These are phyloP conservation scores for Synanthedon myopaeformis DNA, from an alignment of 2,888 invertebrate species.

Conservation along the genomic window DNA sequence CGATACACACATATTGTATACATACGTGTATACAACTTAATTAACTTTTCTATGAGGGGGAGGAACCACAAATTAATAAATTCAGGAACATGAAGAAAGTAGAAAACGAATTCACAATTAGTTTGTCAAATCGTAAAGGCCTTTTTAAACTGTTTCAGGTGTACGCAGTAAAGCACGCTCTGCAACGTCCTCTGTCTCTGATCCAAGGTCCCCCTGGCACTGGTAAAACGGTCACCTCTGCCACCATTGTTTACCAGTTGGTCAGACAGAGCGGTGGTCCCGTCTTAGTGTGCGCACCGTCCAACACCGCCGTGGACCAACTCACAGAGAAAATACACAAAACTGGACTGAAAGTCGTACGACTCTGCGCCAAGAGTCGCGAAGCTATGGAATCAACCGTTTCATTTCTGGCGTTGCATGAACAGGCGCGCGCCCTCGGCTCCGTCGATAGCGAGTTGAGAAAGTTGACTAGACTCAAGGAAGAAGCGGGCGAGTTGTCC, in stretches of 20 bases:
- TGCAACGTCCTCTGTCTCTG: conserved; percentile 93
- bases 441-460: conserved; percentile 89
- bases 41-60: no score
- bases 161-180: conserved; percentile 97
- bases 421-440: conserved; percentile 96
- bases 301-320: conserved; percentile 99
- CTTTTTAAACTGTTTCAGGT: conserved; percentile 64
- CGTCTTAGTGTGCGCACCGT: conserved; percentile 97
- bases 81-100: no score
- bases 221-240: conserved; percentile 99
- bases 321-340: conserved; percentile 98
- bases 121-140: background rate
- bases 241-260: conserved; percentile 98
- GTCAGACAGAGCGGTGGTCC: conserved; percentile 94
- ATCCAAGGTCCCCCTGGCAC: conserved; percentile 99
- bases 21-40: no score
- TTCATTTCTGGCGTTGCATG: conserved; percentile 95
- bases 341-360: conserved; percentile 93
- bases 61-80: no score
- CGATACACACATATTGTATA: no score
- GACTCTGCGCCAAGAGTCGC: conserved; percentile 96
- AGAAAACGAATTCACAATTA: no score
- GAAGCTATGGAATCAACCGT: conserved; percentile 99
- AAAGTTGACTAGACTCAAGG: conserved; percentile 95
- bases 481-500: conserved; percentile 97